Evolutionary conservation across 2,797 vertebrate genomes (phyloP).

Genomic region (Pachyuromys duprasi): DNA sequence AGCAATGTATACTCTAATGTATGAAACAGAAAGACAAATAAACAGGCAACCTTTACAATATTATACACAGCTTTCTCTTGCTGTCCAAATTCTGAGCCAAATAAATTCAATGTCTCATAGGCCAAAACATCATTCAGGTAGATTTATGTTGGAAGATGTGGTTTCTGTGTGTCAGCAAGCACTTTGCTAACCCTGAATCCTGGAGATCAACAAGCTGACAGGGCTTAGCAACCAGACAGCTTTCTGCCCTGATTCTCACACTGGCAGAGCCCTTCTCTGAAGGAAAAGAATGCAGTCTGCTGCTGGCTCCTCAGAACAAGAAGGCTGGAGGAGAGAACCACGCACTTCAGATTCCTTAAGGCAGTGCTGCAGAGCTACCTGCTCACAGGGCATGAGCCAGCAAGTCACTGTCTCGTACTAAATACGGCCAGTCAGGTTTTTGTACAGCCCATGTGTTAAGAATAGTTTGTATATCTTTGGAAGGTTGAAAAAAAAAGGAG

Average conservation of each 20-base stretch:
- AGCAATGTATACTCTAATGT: not conserved
- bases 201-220: not conserved
- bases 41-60: not conserved
- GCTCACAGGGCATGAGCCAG: not conserved
- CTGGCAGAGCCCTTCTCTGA: not conserved
- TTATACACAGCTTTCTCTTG: slow-evolving; percentile 24
- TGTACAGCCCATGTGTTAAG: not conserved
- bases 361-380: not conserved
- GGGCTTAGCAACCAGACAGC: not conserved
- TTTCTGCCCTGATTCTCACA: not conserved
- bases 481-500: not conserved
- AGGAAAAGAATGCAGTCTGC: not conserved
- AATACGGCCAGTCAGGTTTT: not conserved
- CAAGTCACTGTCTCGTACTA: not conserved
- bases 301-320: not conserved
- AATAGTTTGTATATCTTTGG: not conserved
- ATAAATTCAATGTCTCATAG: not conserved
- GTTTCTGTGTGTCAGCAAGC: not conserved
- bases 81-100: slow-evolving; percentile 21
- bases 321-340: not conserved
- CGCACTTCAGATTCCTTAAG: not conserved
- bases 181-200: not conserved
- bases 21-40: not conserved
- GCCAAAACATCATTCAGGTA: not conserved
- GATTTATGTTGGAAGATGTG: not conserved